Percentiles rank a stretch among this genome's conserved stretches.
Conservation (phyloP, 2,113 vertebrate genomes). For the Pyxicephalus adspersus region DNA sequence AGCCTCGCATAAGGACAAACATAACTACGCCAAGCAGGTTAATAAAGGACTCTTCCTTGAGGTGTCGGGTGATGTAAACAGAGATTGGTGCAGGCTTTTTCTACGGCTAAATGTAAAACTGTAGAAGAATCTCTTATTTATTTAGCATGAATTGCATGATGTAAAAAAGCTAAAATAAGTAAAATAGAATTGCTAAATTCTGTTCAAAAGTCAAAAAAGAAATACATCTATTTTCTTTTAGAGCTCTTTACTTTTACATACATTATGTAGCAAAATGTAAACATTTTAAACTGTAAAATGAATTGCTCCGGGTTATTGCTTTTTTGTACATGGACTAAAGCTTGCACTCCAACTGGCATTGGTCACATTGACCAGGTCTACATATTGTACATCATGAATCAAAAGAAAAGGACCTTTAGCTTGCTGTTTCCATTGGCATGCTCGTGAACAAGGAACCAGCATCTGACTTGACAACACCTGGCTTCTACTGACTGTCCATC, state of each 20-base stretch:
- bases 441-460: conserved; percentile 76
- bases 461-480: conserved; percentile 72
- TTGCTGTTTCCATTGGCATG: conserved; percentile 83
- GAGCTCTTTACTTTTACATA: conserved; percentile 88
- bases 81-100: conserved; percentile 76
- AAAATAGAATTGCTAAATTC: conserved; percentile 78
- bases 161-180: conserved; percentile 74
- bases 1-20: conserved; percentile 81
- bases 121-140: conserved; percentile 79
- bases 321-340: conserved; percentile 74
- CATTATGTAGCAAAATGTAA: conserved; percentile 85
- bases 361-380: conserved; percentile 87
- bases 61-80: conserved; percentile 71
- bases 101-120: conserved; percentile 82
- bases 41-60: conserved; percentile 67
- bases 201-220: conserved; percentile 68
- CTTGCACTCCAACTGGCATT: conserved; percentile 75
- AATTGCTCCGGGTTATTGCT: conserved; percentile 72
- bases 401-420: conserved; percentile 64
- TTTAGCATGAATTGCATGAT: conserved; percentile 97
- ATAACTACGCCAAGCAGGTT: conserved; percentile 78
- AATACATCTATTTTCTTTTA: conserved; percentile 82
- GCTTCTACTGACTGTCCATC: conserved; percentile 73
- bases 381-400: conserved; percentile 70
- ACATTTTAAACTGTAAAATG: conserved; percentile 73